phyloP scores from a whole-genome alignment of 92 coral and sea anemone species.

The Phymanthus crucifer region DNA sequence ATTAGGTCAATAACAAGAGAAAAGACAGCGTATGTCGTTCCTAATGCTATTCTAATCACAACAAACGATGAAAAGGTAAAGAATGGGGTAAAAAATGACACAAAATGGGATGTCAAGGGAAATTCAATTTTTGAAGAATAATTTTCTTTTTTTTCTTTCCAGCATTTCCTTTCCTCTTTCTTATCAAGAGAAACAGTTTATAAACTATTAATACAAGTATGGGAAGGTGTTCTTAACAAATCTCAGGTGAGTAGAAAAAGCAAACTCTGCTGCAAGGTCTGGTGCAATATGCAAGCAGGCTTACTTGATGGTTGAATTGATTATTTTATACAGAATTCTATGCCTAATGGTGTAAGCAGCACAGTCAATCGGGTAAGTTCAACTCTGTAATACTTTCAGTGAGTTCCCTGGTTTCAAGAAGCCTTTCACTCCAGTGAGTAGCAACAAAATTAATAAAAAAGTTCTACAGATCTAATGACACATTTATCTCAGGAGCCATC shows the following conservation, averaged over 20 bases:
- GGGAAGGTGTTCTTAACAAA: conserved; percentile 70
- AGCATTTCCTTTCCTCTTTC: conserved; percentile 97
- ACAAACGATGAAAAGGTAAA: conserved; percentile 90
- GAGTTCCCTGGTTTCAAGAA: no score
- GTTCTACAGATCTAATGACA: neutral
- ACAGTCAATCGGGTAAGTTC: neutral
- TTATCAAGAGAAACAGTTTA: conserved; percentile 88
- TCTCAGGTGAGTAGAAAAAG: conserved; percentile 48
- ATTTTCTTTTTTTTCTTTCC: conserved; percentile 2
- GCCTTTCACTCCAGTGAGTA: no score
- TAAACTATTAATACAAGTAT: conserved; percentile 77
- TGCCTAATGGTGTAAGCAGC: neutral
- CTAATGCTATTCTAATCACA: conserved; percentile 91
- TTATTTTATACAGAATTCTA: neutral
- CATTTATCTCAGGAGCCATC: conserved; percentile 5
- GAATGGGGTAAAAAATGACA: neutral
- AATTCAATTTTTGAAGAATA: neutral
- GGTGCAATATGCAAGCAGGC: neutral
- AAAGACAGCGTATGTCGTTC: conserved; percentile 93
- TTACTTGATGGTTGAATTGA: neutral
- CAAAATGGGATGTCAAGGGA: neutral
- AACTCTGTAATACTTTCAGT: no score
- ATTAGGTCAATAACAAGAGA: conserved; percentile 87
- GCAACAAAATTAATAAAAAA: no score
- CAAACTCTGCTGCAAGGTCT: neutral